A percentile compares a stretch with the other conserved stretches of the same genome.
phyloP scores from a whole-genome alignment of 2,888 invertebrate genomes.

The Syrista parreyssii region DNA sequence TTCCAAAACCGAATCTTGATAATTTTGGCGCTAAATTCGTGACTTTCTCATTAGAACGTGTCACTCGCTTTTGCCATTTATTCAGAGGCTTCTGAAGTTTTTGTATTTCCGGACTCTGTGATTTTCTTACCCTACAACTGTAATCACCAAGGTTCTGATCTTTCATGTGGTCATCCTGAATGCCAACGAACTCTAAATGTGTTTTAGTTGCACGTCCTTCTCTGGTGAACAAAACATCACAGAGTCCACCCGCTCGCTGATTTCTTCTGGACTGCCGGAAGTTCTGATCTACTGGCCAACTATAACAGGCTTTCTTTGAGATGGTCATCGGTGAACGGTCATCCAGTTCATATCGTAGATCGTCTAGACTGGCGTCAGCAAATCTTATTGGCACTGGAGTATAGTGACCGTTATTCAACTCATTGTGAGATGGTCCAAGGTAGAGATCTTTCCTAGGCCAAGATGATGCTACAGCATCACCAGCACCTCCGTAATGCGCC shows the following conservation, averaged over 20 bases:
- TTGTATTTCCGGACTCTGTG: not conserved
- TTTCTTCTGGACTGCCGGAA: not conserved
- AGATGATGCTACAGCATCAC: slow-evolving; percentile 41
- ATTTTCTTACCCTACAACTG: not conserved
- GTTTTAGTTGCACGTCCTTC: slow-evolving; percentile 15
- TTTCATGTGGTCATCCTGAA: not conserved
- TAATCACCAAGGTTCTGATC: not conserved
- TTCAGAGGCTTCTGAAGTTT: not conserved
- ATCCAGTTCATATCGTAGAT: slow-evolving; percentile 35
- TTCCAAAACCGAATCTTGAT: slow-evolving; percentile 66
- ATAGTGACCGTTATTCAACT: slow-evolving; percentile 46
- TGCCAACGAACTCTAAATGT: not conserved
- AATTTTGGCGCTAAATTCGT: slow-evolving; percentile 35
- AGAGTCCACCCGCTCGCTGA: slow-evolving; percentile 32
- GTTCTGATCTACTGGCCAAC: slow-evolving; percentile 40
- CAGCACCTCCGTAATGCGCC: slow-evolving; percentile 46
- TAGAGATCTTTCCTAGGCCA: slow-evolving; percentile 73
- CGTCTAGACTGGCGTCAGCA: slow-evolving; percentile 44
- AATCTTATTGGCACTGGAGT: slow-evolving; percentile 44
- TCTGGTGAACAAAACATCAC: slow-evolving; percentile 46
- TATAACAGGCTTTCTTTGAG: slow-evolving; percentile 30
- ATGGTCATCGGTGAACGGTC: slow-evolving; percentile 28
- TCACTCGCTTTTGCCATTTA: not conserved
- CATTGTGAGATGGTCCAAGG: slow-evolving; percentile 64
- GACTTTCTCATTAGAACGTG: not conserved